phyloP scores from a whole-genome alignment of 2,888 invertebrate species.

The Pammene fasciana region DNA sequence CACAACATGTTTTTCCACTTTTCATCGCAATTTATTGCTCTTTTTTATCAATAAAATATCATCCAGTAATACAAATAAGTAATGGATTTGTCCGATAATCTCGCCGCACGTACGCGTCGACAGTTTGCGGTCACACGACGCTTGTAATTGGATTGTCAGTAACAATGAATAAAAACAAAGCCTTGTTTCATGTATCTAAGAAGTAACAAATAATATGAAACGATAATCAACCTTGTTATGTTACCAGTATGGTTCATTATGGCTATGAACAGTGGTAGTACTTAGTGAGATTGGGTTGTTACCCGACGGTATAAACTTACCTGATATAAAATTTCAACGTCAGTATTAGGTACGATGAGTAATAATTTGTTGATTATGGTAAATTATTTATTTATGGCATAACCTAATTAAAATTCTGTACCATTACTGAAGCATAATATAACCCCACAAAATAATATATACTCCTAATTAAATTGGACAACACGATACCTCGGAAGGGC shows the following conservation, averaged over 20 bases:
- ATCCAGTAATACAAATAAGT: conserved; percentile 9
- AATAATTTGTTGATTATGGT: too few species aligned
- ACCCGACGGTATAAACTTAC: too few species aligned
- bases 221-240: too few species aligned
- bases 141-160: conserved; percentile 9
- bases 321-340: too few species aligned
- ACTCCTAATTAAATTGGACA: conserved; percentile 41
- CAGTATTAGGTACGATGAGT: too few species aligned
- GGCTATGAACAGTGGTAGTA: too few species aligned
- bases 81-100: conserved; percentile 13
- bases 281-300: too few species aligned
- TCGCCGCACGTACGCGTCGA: conserved; percentile 1
- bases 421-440: not conserved
- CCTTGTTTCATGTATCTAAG: not conserved
- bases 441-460: conserved; percentile 18
- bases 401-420: not conserved
- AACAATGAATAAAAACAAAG: not conserved
- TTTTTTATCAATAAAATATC: conserved; percentile 10
- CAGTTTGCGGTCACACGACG: conserved; percentile 18
- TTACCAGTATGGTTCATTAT: too few species aligned
- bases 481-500: conserved; percentile 18
- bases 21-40: not conserved
- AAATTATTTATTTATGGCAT: not conserved
- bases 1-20: not conserved
- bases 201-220: not conserved